Conservation (phyloP, 2,113 vertebrate genomes). For the Dipodomys ordii region DNA sequence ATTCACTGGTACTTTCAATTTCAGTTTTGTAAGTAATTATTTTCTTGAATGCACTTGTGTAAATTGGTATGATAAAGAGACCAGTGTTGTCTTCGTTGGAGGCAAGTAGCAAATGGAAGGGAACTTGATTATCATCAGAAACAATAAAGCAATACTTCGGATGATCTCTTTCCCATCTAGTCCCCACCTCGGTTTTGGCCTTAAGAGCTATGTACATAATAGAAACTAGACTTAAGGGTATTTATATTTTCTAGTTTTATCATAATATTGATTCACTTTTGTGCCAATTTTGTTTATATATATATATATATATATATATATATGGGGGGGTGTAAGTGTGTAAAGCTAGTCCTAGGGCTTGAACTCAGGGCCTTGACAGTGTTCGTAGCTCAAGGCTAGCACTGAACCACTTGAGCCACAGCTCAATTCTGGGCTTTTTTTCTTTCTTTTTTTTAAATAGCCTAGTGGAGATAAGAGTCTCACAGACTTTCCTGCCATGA, state of each 20-base stretch:
- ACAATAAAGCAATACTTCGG: constrained; percentile 39
- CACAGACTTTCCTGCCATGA: too few relatives aligned
- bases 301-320: not conserved
- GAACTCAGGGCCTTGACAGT: not conserved
- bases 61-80: not conserved
- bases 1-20: constrained; percentile 40
- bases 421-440: too few relatives aligned
- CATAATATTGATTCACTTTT: constrained; percentile 38
- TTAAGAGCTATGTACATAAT: constrained; percentile 44
- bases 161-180: not conserved
- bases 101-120: not conserved
- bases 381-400: too few relatives aligned
- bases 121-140: constrained; percentile 47
- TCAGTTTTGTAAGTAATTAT: constrained; percentile 42
- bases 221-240: constrained; percentile 51
- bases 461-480: too few relatives aligned
- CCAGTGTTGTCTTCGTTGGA: not conserved
- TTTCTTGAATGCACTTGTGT: constrained; percentile 38
- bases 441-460: too few relatives aligned
- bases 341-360: too few relatives aligned
- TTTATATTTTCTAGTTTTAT: constrained; percentile 56
- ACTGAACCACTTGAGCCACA: too few relatives aligned
- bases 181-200: constrained; percentile 20
- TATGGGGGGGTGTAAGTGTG: too few relatives aligned
- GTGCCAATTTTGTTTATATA: constrained; percentile 30